phyloP scores from a whole-genome alignment of 2,113 vertebrate genomes.

The Notarius quadriscutis region DNA sequence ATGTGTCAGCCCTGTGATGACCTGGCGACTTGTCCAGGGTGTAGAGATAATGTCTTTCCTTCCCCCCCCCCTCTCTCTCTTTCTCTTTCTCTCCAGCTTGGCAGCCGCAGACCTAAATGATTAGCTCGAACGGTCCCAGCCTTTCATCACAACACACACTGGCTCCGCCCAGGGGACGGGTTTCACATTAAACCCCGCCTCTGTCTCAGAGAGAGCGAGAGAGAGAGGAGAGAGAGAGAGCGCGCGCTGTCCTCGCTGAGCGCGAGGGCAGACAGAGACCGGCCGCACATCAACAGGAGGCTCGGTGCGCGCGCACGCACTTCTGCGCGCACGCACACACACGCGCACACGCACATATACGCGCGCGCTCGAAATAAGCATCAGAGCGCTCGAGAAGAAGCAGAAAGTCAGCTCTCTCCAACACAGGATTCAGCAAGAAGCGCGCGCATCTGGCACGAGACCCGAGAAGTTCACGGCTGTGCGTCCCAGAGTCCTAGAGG shows the following conservation, averaged over 20 bases:
- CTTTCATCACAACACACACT: conserved; percentile 37
- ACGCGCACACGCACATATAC: not conserved
- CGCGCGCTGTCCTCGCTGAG: conserved; percentile 46
- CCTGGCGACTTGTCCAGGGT: too few species aligned
- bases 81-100: conserved; percentile 57
- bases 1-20: too few species aligned
- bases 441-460: conserved; percentile 33
- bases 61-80: not conserved
- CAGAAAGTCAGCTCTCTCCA: conserved; percentile 24
- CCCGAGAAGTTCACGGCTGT: conserved; percentile 64
- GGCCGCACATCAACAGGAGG: conserved; percentile 64
- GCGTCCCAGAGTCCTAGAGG: conserved; percentile 60
- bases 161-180: conserved; percentile 64
- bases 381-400: not conserved
- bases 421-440: conserved; percentile 42
- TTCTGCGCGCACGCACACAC: conserved; percentile 39
- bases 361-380: conserved; percentile 36
- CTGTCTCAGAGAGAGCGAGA: conserved; percentile 41
- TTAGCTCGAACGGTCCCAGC: conserved; percentile 62
- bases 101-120: conserved; percentile 57
- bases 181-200: conserved; percentile 53
- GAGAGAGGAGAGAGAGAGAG: conserved; percentile 30
- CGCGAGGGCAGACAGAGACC: conserved; percentile 52
- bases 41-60: not conserved
- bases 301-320: conserved; percentile 13